Percentiles rank a stretch among this genome's conserved stretches.
These are phyloP conservation scores for Drosophila nasuta DNA, from an alignment of 1,140 invertebrate species.

Conservation along the genomic window DNA sequence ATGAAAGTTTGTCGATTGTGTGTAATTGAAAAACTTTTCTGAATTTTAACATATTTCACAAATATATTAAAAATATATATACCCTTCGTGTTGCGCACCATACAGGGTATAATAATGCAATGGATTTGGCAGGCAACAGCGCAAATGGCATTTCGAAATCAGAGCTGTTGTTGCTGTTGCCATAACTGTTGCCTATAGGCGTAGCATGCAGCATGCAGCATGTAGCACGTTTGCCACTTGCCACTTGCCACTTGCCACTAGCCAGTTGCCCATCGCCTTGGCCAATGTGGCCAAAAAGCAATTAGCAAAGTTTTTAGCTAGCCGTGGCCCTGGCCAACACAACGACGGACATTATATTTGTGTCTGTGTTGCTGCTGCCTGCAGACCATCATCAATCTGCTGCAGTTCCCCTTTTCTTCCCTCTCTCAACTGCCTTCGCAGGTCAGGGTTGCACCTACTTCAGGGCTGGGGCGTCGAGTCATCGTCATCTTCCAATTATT, in stretches of 20 bases:
- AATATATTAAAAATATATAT: too few relatives aligned
- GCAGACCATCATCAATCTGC: slow-evolving; percentile 71
- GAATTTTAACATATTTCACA: too few relatives aligned
- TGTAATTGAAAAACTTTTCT: too few relatives aligned
- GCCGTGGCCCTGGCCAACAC: slow-evolving; percentile 9
- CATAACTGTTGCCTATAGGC: slow-evolving; percentile 46
- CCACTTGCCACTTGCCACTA: background rate
- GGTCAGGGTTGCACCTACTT: slow-evolving; percentile 33
- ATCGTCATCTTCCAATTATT: slow-evolving; percentile 77
- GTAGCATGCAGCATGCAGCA: slow-evolving; percentile 16
- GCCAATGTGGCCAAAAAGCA: slow-evolving; percentile 76
- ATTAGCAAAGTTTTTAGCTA: slow-evolving; percentile 77
- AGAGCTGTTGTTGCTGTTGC: slow-evolving; percentile 10
- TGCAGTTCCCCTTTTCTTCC: slow-evolving; percentile 46
- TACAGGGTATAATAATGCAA: slow-evolving; percentile 42
- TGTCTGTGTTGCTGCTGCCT: slow-evolving; percentile 4
- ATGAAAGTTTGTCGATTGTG: too few relatives aligned
- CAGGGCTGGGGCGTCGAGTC: background rate
- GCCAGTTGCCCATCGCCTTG: slow-evolving; percentile 41
- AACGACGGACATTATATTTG: background rate
- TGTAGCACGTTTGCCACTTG: slow-evolving; percentile 6
- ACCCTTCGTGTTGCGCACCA: background rate
- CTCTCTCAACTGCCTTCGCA: background rate
- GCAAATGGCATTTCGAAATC: slow-evolving; percentile 57
- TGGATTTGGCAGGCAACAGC: slow-evolving; percentile 7